phyloP scores from a whole-genome alignment of 2,797 vertebrate species.

The Ispidina lecontei region DNA sequence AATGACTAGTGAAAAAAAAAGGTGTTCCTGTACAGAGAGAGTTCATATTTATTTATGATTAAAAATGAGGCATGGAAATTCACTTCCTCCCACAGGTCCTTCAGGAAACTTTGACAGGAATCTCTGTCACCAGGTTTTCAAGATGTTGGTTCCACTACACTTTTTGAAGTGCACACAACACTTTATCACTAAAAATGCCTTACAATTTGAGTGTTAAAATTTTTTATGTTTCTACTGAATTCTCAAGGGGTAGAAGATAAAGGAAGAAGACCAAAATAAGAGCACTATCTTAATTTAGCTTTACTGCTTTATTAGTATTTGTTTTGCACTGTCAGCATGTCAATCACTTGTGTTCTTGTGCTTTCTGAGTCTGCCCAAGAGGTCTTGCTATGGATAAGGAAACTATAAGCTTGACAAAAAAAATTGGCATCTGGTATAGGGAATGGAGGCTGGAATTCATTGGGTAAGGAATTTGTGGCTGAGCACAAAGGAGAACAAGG shows the following conservation, averaged over 20 bases:
- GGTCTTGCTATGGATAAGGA: neutral
- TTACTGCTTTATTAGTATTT: neutral
- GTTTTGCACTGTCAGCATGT: neutral
- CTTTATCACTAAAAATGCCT: neutral
- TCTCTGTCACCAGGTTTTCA: neutral
- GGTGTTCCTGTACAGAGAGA: neutral
- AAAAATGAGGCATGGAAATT: neutral
- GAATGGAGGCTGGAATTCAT: neutral
- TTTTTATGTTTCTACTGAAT: neutral
- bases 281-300: neutral
- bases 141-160: neutral
- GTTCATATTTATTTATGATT: neutral
- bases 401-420: neutral
- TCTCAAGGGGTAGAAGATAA: neutral
- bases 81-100: neutral
- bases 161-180: neutral
- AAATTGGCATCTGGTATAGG: neutral
- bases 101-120: neutral
- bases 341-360: neutral
- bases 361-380: neutral
- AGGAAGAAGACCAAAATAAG: neutral
- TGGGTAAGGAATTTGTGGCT: neutral
- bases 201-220: neutral
- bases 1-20: neutral
- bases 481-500: neutral